Conservation (phyloP, 1,140 invertebrate species). For the Diachasma alloeum region DNA sequence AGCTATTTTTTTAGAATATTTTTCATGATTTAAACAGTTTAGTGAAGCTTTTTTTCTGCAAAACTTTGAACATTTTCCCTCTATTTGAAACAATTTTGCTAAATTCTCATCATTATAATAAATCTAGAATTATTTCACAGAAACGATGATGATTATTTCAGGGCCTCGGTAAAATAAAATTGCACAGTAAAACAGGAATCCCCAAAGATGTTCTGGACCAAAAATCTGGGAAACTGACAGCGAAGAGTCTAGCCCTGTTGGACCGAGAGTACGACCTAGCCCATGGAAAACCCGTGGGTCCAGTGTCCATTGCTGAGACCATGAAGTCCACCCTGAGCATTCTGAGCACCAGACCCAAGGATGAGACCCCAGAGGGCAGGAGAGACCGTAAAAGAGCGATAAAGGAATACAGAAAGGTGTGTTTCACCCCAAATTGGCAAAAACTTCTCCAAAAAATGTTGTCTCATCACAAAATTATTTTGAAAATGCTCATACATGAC, state of each 20-base stretch:
- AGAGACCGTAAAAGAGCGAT: slow-evolving; percentile 81
- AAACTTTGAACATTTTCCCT: no score
- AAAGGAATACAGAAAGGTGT: slow-evolving; percentile 80
- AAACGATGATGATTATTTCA: slow-evolving; percentile 39
- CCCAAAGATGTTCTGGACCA: slow-evolving; percentile 72
- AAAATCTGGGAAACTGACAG: slow-evolving; percentile 69
- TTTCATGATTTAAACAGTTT: no score
- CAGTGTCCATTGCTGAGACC: slow-evolving; percentile 71
- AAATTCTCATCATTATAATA: no score
- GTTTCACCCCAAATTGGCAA: not conserved
- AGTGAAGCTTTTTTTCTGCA: no score
- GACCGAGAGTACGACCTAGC: slow-evolving; percentile 64
- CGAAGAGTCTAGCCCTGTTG: slow-evolving; percentile 73
- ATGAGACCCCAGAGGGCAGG: slow-evolving; percentile 85
- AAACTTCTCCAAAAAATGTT: no score
- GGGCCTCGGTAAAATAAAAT: slow-evolving; percentile 71
- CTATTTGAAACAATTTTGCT: no score
- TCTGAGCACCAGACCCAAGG: slow-evolving; percentile 78
- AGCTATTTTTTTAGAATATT: no score
- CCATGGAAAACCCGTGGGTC: slow-evolving; percentile 46
- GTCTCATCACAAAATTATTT: no score
- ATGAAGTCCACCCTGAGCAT: slow-evolving; percentile 74
- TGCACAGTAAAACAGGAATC: slow-evolving; percentile 77
- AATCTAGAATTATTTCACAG: no score
- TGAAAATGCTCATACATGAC: no score